These are phyloP conservation scores for Aleiodes sp. DNA, from an alignment of 1,140 invertebrate species.

Conservation along the genomic window DNA sequence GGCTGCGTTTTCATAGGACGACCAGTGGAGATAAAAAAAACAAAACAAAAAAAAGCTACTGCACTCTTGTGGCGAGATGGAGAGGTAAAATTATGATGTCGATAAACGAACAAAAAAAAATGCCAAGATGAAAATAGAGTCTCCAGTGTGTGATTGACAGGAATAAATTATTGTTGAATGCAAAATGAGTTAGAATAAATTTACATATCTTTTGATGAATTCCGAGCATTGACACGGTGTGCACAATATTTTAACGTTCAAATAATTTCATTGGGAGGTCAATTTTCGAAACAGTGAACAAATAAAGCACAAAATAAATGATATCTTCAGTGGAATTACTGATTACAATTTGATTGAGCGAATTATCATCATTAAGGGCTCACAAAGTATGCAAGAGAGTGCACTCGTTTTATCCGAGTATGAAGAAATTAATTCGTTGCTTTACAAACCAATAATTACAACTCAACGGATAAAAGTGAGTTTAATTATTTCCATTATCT, in stretches of 20 bases:
- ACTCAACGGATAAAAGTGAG: constrained; percentile 61
- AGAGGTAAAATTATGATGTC: too few relatives aligned
- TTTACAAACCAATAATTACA: constrained; percentile 56
- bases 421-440: constrained; percentile 56
- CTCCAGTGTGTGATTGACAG: neutral
- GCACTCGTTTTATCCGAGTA: constrained; percentile 55
- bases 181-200: constrained; percentile 1
- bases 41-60: too few relatives aligned
- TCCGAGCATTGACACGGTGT: neutral
- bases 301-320: neutral
- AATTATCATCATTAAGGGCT: too few relatives aligned
- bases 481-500: neutral
- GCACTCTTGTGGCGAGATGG: too few relatives aligned
- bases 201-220: neutral
- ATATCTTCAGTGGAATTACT: neutral
- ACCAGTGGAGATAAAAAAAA: too few relatives aligned
- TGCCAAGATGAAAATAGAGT: too few relatives aligned
- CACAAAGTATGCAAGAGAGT: constrained; percentile 51
- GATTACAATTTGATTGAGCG: neutral
- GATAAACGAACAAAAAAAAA: too few relatives aligned
- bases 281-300: neutral
- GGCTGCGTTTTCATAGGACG: neutral
- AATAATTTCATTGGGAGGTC: neutral
- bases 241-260: neutral
- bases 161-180: neutral